Evolutionary conservation across 2,797 vertebrate species (phyloP).

Genomic region (Sebastolobus altivelis): DNA sequence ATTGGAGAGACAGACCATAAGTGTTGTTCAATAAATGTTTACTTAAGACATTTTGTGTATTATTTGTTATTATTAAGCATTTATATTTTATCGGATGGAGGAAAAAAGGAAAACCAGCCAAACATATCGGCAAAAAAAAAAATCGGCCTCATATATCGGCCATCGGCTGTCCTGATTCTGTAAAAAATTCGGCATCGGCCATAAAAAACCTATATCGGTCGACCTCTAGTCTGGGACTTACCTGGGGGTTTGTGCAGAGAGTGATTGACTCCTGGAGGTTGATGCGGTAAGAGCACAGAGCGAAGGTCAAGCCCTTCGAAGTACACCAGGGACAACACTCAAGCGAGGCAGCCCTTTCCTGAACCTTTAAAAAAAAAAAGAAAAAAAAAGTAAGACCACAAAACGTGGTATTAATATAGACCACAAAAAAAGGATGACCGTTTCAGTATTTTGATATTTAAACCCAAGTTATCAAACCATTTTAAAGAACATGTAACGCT

Average conservation of each 20-base stretch:
- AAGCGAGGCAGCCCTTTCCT: constrained; percentile 70
- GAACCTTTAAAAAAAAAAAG: constrained; percentile 63
- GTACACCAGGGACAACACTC: constrained; percentile 91
- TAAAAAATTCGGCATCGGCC: no score
- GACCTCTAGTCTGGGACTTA: constrained; percentile 59
- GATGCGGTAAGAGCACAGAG: constrained; percentile 88
- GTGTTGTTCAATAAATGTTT: no score
- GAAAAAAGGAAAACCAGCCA: no score
- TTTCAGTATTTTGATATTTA: neutral
- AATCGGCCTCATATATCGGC: no score
- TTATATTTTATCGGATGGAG: no score
- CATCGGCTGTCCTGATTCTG: no score
- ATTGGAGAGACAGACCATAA: no score
- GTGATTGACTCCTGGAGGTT: constrained; percentile 92
- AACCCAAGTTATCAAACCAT: neutral
- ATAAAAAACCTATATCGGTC: no score
- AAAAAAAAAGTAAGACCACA: neutral
- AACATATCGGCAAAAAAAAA: no score
- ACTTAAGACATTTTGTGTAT: no score
- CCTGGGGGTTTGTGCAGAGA: constrained; percentile 93
- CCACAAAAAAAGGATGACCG: neutral
- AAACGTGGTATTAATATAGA: neutral
- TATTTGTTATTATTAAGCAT: no score
- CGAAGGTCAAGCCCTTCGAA: constrained; percentile 86
- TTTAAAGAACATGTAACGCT: neutral